Conservation (phyloP, 2,113 vertebrate species). For the Corythoichthys haematopterus region DNA sequence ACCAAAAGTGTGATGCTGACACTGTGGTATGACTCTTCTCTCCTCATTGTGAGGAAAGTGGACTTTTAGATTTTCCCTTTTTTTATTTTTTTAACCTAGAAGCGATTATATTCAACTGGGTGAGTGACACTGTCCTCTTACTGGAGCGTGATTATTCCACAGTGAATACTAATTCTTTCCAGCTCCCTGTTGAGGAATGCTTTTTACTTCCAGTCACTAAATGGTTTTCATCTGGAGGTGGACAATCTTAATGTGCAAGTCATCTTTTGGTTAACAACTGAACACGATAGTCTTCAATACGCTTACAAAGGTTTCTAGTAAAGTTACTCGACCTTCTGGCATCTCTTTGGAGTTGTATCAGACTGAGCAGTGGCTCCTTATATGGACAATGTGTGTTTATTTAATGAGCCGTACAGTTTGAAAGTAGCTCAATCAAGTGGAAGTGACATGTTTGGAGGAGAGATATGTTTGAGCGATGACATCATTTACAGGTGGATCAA, state of each 20-base stretch:
- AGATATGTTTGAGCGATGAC: slow-evolving; percentile 44
- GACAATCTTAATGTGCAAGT: slow-evolving; percentile 33
- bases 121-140: slow-evolving; percentile 18
- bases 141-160: slow-evolving; percentile 27
- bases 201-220: slow-evolving; percentile 45
- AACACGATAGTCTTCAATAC: slow-evolving; percentile 18
- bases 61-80: slow-evolving; percentile 23
- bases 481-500: slow-evolving; percentile 56
- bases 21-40: background rate
- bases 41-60: slow-evolving; percentile 17
- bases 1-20: slow-evolving; percentile 1
- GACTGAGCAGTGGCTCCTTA: slow-evolving; percentile 33
- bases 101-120: slow-evolving; percentile 33
- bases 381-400: slow-evolving; percentile 50
- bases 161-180: slow-evolving; percentile 58
- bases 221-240: slow-evolving; percentile 68
- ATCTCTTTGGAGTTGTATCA: slow-evolving; percentile 13
- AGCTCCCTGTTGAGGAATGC: slow-evolving; percentile 53
- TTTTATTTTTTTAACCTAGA: slow-evolving; percentile 32
- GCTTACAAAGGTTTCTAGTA: slow-evolving; percentile 22
- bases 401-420: slow-evolving; percentile 47
- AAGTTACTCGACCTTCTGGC: slow-evolving; percentile 29
- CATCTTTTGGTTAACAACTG: slow-evolving; percentile 45
- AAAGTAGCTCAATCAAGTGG: slow-evolving; percentile 53
- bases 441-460: slow-evolving; percentile 48